A percentile compares a stretch with the other conserved stretches of the same genome.
These are phyloP conservation scores for Agonopterix alstromeriana DNA, from an alignment of 2,888 invertebrate species.

Conservation along the genomic window DNA sequence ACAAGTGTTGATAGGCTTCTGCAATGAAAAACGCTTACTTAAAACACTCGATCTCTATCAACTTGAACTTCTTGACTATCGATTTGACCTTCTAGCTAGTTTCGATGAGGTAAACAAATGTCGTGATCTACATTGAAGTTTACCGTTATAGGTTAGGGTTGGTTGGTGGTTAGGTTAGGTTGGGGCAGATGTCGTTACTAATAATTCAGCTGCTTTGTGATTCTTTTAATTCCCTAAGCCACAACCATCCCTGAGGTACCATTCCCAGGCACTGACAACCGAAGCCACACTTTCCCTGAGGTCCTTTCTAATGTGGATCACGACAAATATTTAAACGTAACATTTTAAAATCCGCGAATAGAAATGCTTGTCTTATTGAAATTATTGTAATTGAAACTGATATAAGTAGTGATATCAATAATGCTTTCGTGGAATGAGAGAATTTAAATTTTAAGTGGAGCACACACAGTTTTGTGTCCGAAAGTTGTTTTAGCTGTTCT, in stretches of 20 bases:
- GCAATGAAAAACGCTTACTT: slow-evolving; percentile 51
- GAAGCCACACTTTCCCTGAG: no score
- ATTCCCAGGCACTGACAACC: no score
- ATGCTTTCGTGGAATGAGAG: slow-evolving; percentile 6
- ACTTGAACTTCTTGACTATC: slow-evolving; percentile 33
- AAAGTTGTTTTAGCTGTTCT: slow-evolving; percentile 37
- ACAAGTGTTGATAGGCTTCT: slow-evolving; percentile 43
- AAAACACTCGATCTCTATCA: slow-evolving; percentile 54
- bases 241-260: no score
- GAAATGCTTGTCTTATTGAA: slow-evolving; percentile 11
- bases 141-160: no score
- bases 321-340: background rate
- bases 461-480: slow-evolving; percentile 55
- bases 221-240: no score
- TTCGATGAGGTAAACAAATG: slow-evolving; percentile 12
- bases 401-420: no score
- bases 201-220: no score
- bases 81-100: slow-evolving; percentile 42
- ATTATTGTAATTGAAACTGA: background rate
- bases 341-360: slow-evolving; percentile 15
- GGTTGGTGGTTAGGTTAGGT: no score
- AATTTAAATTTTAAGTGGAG: slow-evolving; percentile 25
- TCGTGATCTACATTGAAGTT: background rate
- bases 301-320: background rate
- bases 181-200: no score